These are phyloP conservation scores for Oxygymnocypris stewartii DNA, from an alignment of 2,113 vertebrate species.

Conservation along the genomic window DNA sequence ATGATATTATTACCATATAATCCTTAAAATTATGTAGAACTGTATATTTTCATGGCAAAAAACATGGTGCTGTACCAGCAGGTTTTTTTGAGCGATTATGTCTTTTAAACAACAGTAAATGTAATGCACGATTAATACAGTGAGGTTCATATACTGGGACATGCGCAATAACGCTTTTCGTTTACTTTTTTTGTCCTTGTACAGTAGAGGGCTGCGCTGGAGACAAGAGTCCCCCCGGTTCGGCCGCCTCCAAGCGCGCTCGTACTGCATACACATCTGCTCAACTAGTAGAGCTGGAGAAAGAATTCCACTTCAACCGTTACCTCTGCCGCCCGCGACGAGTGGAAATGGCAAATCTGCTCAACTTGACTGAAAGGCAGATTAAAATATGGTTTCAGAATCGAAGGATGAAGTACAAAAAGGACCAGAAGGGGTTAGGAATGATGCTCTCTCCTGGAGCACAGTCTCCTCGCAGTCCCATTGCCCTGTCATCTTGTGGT, in stretches of 20 bases:
- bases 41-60: not conserved
- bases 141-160: not conserved
- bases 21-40: not conserved
- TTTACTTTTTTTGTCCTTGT: conserved; percentile 50
- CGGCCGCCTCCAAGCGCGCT: conserved; percentile 92
- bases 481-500: conserved; percentile 79
- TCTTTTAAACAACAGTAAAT: not conserved
- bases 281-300: conserved; percentile 98
- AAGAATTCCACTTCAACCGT: conserved; percentile 99
- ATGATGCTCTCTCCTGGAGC: conserved; percentile 96
- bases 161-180: not conserved
- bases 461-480: conserved; percentile 92
- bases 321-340: conserved; percentile 95
- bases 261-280: conserved; percentile 98
- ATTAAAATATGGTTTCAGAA: conserved; percentile 99
- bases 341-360: conserved; percentile 97
- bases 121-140: not conserved
- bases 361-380: conserved; percentile 97
- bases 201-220: conserved; percentile 95
- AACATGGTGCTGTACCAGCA: not conserved
- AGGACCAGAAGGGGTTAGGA: conserved; percentile 96
- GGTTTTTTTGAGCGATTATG: not conserved
- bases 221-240: conserved; percentile 94
- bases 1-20: not conserved
- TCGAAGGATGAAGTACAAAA: conserved; percentile 99